Evolutionary conservation across 2,888 invertebrate species (phyloP).

Genomic region (Latheticus oryzae): DNA sequence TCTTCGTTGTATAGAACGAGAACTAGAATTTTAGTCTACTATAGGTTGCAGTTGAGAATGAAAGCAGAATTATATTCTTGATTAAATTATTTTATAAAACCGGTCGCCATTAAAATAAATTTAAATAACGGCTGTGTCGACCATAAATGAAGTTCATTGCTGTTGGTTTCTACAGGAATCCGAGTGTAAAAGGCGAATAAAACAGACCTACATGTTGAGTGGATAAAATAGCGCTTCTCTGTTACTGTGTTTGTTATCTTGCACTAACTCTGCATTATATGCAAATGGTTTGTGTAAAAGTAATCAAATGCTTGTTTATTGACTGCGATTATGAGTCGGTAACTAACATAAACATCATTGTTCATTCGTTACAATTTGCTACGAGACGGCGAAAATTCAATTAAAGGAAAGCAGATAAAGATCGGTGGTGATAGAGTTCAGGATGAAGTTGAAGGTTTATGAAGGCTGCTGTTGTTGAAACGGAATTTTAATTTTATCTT

Average conservation of each 20-base stretch:
- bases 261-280: slow-evolving; percentile 35
- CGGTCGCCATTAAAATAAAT: slow-evolving; percentile 46
- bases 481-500: slow-evolving; percentile 10
- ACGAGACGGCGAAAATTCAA: slow-evolving; percentile 21
- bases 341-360: slow-evolving; percentile 26
- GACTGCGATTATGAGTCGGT: slow-evolving; percentile 22
- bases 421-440: slow-evolving; percentile 1
- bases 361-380: slow-evolving; percentile 22
- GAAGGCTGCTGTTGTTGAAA: slow-evolving; percentile 3
- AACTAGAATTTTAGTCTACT: too few species aligned
- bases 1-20: slow-evolving; percentile 5
- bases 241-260: slow-evolving; percentile 37
- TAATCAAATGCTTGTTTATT: slow-evolving; percentile 38
- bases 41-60: slow-evolving; percentile 17
- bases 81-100: slow-evolving; percentile 44
- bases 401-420: slow-evolving; percentile 18
- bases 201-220: slow-evolving; percentile 44
- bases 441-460: slow-evolving; percentile 12
- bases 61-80: slow-evolving; percentile 23
- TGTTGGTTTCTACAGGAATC: slow-evolving; percentile 44
- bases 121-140: slow-evolving; percentile 41
- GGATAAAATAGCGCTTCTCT: slow-evolving; percentile 35
- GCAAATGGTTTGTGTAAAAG: slow-evolving; percentile 34
- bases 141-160: slow-evolving; percentile 42
- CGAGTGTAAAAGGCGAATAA: slow-evolving; percentile 42